These are phyloP conservation scores for Ephydatia muelleri DNA, from an alignment of 37 sponge, comb jelly and placozoan species.

Conservation along the genomic window DNA sequence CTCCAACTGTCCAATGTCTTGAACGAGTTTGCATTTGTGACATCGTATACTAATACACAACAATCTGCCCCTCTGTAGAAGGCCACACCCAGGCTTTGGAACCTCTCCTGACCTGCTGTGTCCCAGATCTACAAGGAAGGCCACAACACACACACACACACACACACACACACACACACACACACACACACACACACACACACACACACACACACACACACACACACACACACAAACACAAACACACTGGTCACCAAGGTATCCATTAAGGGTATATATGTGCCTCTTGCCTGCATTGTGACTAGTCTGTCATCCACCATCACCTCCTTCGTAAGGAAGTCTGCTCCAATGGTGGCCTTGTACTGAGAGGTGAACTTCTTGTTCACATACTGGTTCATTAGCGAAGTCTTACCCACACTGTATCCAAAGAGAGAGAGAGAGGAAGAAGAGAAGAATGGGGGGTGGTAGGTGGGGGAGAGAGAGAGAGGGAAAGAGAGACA, in stretches of 20 bases:
- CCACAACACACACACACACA: not conserved
- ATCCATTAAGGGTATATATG: not conserved
- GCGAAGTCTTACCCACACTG: conserved; percentile 99
- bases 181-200: not conserved
- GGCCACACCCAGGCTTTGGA: conserved; percentile 96
- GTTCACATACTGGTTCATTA: conserved; percentile 99
- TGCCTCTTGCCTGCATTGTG: conserved; percentile 88
- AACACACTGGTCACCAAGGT: not conserved
- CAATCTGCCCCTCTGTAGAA: conserved; percentile 98
- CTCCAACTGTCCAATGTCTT: conserved; percentile 97
- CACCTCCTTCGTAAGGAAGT: conserved; percentile 97
- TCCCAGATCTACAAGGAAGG: conserved; percentile 89
- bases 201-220: not conserved
- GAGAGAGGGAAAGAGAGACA: not conserved
- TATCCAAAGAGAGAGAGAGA: not conserved
- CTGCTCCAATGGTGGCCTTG: conserved; percentile 98
- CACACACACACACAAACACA: not conserved
- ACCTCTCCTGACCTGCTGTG: conserved; percentile 98
- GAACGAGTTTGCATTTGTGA: conserved; percentile 95
- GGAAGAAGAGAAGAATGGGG: not conserved
- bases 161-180: not conserved
- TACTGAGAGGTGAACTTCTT: conserved; percentile 98
- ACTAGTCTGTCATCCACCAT: conserved; percentile 96
- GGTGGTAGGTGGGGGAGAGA: not conserved
- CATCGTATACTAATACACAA: conserved; percentile 96